Evolutionary conservation across 2,113 vertebrate species (phyloP).

Genomic region (Notechis scutatus): DNA sequence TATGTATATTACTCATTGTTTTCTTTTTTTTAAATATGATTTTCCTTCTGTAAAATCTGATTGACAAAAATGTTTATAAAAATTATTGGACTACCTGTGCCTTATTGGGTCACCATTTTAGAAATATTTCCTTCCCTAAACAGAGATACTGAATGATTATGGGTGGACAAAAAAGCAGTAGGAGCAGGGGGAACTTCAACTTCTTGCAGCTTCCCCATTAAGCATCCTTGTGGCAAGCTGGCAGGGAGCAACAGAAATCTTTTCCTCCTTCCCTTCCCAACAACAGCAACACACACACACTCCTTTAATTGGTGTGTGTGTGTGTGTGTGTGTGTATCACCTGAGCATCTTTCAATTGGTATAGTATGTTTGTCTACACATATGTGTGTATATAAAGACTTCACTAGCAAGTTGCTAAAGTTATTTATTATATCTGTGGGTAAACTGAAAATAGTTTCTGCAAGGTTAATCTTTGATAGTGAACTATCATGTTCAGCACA

Average conservation of each 20-base stretch:
- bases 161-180: no score
- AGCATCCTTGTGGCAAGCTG: no score
- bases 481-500: not conserved
- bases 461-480: not conserved
- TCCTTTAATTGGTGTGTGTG: no score
- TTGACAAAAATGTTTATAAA: not conserved
- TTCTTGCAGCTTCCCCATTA: no score
- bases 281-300: no score
- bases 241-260: no score
- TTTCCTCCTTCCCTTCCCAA: no score
- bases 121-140: no score
- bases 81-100: not conserved
- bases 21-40: not conserved
- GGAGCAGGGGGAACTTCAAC: no score
- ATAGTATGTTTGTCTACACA: not conserved
- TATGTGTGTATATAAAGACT: not conserved
- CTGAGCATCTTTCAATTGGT: not conserved
- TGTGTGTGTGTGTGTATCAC: not conserved
- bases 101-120: no score
- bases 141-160: no score
- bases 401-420: not conserved
- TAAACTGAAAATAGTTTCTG: not conserved
- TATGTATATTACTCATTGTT: not conserved
- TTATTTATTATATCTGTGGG: not conserved
- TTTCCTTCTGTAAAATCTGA: not conserved